phyloP scores from a whole-genome alignment of 2,797 vertebrate species.

The Micrastur ruficollis region DNA sequence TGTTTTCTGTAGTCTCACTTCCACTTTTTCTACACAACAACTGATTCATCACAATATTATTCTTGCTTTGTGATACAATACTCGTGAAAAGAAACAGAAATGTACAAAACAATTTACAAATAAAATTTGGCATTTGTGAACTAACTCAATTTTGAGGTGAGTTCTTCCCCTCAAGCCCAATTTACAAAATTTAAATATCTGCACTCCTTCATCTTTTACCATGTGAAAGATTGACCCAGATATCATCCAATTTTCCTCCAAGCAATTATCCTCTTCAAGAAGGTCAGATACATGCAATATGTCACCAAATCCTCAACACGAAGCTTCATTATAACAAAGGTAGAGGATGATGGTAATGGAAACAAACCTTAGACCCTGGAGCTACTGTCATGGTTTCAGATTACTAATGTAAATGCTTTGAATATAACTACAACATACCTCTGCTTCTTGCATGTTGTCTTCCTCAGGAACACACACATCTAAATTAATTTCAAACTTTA shows the following conservation, averaged over 20 bases:
- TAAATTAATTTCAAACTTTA: slow-evolving; percentile 89
- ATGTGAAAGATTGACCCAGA: neutral
- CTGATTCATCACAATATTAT: neutral
- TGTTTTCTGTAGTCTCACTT: neutral
- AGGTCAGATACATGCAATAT: neutral
- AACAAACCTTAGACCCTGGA: neutral
- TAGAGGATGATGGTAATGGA: neutral
- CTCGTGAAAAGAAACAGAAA: neutral
- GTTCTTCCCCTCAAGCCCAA: neutral
- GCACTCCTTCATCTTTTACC: neutral
- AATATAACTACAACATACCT: slow-evolving; percentile 9
- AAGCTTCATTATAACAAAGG: neutral
- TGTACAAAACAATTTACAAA: neutral
- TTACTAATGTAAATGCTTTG: neutral
- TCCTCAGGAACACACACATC: slow-evolving; percentile 60
- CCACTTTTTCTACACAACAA: neutral
- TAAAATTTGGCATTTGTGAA: neutral
- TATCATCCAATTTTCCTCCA: neutral
- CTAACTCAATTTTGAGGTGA: neutral
- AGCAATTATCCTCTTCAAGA: neutral
- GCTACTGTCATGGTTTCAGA: neutral
- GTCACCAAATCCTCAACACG: neutral
- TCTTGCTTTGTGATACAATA: neutral
- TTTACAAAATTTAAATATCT: neutral
- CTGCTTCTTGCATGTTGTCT: slow-evolving; percentile 19